Conservation (phyloP, 2,113 vertebrate species). For the Oncorhynchus clarkii region DNA sequence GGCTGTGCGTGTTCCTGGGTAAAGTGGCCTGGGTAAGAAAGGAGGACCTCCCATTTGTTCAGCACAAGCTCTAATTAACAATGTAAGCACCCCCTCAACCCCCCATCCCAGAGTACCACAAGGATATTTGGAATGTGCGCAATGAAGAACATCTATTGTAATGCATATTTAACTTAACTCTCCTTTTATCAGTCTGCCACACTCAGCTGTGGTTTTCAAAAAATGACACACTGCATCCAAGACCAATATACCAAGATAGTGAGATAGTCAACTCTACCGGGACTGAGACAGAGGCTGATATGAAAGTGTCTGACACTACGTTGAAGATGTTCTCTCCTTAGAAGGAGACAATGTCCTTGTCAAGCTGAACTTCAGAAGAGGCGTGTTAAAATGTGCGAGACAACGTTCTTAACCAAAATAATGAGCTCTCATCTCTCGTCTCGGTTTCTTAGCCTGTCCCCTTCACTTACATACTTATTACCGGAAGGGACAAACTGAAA, state of each 20-base stretch:
- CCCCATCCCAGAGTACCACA: not conserved
- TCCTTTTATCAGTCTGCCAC: constrained; percentile 41
- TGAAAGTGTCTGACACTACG: not conserved
- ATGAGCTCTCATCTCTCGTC: too few relatives aligned
- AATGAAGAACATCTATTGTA: constrained; percentile 48
- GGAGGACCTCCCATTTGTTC: constrained; percentile 34
- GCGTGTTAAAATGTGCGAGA: not conserved
- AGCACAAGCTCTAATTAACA: constrained; percentile 60
- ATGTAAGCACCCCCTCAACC: constrained; percentile 21
- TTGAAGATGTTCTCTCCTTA: not conserved
- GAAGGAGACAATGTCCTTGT: not conserved
- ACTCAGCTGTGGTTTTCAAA: constrained; percentile 30
- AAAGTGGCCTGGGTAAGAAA: constrained; percentile 20
- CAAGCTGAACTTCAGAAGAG: not conserved
- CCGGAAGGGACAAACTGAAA: too few relatives aligned
- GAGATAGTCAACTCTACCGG: not conserved
- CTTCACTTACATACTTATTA: too few relatives aligned
- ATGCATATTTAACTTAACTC: constrained; percentile 64
- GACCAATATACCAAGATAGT: not conserved
- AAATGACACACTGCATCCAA: not conserved
- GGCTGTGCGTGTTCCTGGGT: constrained; percentile 27
- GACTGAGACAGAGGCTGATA: not conserved
- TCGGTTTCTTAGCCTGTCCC: too few relatives aligned
- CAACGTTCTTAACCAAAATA: too few relatives aligned
- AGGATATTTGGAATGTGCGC: constrained; percentile 20